A percentile compares a stretch with the other conserved stretches of the same genome.
Evolutionary conservation across 2,797 vertebrate genomes (phyloP).

Genomic region (Pitangus sulphuratus): DNA sequence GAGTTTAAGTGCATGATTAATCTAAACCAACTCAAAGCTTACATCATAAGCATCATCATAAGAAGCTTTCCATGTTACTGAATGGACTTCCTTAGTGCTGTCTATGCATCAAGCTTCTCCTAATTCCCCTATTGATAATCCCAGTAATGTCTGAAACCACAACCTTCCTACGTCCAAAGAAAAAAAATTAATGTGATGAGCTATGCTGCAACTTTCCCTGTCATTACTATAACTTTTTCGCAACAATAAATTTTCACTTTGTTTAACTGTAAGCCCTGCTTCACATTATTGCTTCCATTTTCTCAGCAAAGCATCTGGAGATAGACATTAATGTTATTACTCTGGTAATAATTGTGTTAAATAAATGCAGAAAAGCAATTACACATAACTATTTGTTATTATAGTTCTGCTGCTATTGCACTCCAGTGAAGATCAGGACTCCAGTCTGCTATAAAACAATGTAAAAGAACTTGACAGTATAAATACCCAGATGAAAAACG

Average conservation of each 20-base stretch:
- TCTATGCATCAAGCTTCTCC: background rate
- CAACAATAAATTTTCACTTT: background rate
- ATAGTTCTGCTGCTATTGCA: background rate
- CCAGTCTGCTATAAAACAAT: background rate
- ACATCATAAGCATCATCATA: background rate
- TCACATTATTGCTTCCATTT: slow-evolving; percentile 10
- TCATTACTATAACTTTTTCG: background rate
- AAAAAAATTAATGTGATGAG: background rate
- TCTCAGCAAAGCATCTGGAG: slow-evolving; percentile 20
- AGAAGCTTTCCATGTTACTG: background rate
- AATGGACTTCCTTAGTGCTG: background rate
- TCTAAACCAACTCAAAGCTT: background rate
- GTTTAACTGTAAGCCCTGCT: background rate
- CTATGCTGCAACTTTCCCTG: background rate
- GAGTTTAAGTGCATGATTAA: background rate
- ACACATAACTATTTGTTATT: slow-evolving; percentile 29
- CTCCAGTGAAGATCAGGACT: background rate
- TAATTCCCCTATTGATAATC: background rate
- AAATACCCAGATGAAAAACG: background rate
- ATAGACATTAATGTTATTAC: background rate
- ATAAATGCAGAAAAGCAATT: slow-evolving; percentile 21
- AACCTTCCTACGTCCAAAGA: background rate
- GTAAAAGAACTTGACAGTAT: background rate
- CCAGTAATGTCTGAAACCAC: background rate
- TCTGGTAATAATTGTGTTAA: slow-evolving; percentile 39